phyloP scores from a whole-genome alignment of 2,888 invertebrate genomes.

The Bimastos eiseni region DNA sequence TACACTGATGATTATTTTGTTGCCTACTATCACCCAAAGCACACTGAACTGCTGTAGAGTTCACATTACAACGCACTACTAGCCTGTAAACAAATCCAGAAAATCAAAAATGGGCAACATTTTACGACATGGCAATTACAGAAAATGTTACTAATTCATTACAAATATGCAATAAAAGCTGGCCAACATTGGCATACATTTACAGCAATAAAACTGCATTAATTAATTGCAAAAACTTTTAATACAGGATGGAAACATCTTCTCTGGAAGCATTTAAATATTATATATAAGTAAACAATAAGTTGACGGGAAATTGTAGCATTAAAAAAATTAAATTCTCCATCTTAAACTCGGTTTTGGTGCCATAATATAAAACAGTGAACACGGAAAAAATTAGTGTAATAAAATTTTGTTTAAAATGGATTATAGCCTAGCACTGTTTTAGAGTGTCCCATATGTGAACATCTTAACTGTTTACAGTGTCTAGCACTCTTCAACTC shows the following conservation, averaged over 20 bases:
- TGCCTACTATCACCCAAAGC: background rate
- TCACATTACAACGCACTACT: background rate
- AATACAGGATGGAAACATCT: background rate
- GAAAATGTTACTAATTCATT: background rate
- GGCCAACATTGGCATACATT: background rate
- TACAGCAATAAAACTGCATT: constrained; percentile 13
- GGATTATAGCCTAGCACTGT: background rate
- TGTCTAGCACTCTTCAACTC: background rate
- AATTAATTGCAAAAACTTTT: background rate
- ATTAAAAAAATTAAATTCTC: background rate
- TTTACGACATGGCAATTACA: constrained; percentile 5
- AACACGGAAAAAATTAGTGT: background rate
- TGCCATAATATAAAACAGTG: background rate
- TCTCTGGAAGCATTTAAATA: background rate
- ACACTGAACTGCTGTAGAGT: background rate
- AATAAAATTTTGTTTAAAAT: background rate
- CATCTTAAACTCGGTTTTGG: background rate
- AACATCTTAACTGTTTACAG: background rate
- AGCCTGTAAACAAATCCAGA: background rate
- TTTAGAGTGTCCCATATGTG: background rate
- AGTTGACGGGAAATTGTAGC: background rate
- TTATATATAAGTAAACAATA: background rate
- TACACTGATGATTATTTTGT: background rate
- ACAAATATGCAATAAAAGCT: background rate
- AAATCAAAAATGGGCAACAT: background rate